phyloP scores from a whole-genome alignment of 2,888 invertebrate species.

The Acanthoscelides obtectus region DNA sequence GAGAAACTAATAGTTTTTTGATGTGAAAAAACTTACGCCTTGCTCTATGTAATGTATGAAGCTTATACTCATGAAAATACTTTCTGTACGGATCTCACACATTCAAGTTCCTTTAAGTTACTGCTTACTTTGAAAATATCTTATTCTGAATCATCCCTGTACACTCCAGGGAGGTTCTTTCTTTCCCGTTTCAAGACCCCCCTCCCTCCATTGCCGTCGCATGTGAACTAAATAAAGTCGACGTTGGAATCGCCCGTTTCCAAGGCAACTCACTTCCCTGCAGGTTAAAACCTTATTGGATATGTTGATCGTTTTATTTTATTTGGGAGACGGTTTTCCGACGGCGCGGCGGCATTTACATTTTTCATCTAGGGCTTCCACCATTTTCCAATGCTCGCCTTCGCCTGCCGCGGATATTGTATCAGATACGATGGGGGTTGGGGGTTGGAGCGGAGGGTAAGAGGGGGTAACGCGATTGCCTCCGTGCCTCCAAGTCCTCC shows the following conservation, averaged over 20 bases:
- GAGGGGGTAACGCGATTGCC: not conserved
- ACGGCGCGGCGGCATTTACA: constrained; percentile 36
- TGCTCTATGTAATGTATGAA: no score
- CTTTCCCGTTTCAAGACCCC: not conserved
- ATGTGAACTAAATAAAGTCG: constrained; percentile 41
- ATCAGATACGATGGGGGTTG: constrained; percentile 21
- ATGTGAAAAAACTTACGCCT: no score
- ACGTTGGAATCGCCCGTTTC: constrained; percentile 37
- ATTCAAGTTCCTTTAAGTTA: no score
- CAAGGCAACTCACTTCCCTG: constrained; percentile 44
- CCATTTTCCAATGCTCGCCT: constrained; percentile 41
- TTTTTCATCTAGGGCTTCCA: constrained; percentile 42
- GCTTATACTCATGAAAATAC: no score
- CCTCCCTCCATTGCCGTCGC: constrained; percentile 29
- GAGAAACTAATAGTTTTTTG: no score
- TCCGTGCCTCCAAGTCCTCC: not conserved
- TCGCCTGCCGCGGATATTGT: constrained; percentile 36
- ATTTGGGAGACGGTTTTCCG: constrained; percentile 42
- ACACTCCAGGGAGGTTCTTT: no score
- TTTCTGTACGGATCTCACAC: no score
- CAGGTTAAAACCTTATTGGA: constrained; percentile 49
- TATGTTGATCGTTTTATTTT: constrained; percentile 48
- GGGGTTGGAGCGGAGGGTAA: constrained; percentile 13
- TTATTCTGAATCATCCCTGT: no score
- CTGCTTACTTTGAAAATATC: no score